Percentiles rank a stretch among this genome's conserved stretches.
Evolutionary conservation across 2,797 vertebrate species (phyloP).

Genomic region (Simalia tracyae): DNA sequence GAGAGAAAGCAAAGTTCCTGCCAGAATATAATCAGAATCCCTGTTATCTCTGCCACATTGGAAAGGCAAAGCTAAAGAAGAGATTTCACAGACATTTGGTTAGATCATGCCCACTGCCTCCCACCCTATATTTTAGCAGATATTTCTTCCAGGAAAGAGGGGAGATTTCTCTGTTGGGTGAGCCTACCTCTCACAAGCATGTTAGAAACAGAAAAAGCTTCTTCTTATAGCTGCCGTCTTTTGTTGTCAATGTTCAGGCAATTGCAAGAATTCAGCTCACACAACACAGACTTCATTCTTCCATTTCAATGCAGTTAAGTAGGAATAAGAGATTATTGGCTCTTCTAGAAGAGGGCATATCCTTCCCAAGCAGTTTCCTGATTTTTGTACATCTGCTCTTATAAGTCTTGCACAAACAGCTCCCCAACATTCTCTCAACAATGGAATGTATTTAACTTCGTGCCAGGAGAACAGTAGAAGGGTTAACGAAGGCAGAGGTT

Average conservation of each 20-base stretch:
- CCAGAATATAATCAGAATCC: neutral
- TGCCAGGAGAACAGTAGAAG: neutral
- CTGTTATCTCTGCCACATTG: neutral
- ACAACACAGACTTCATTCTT: neutral
- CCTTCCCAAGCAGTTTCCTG: neutral
- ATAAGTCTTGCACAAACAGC: neutral
- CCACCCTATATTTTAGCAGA: neutral
- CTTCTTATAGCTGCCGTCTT: neutral
- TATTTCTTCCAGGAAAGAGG: neutral
- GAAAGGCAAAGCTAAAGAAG: neutral
- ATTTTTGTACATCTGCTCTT: neutral
- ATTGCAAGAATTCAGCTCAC: neutral
- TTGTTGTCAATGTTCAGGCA: neutral
- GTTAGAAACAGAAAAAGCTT: neutral
- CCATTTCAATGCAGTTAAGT: neutral
- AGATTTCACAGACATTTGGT: neutral
- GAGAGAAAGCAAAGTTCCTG: neutral
- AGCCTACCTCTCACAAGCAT: neutral
- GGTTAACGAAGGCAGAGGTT: neutral
- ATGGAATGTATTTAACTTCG: neutral
- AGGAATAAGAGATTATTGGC: neutral
- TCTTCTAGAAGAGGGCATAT: neutral
- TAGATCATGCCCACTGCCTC: neutral
- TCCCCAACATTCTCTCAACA: neutral
- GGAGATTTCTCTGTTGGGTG: neutral